Evolutionary conservation across 1,140 invertebrate genomes (phyloP).

Genomic region (Pissodes strobi): DNA sequence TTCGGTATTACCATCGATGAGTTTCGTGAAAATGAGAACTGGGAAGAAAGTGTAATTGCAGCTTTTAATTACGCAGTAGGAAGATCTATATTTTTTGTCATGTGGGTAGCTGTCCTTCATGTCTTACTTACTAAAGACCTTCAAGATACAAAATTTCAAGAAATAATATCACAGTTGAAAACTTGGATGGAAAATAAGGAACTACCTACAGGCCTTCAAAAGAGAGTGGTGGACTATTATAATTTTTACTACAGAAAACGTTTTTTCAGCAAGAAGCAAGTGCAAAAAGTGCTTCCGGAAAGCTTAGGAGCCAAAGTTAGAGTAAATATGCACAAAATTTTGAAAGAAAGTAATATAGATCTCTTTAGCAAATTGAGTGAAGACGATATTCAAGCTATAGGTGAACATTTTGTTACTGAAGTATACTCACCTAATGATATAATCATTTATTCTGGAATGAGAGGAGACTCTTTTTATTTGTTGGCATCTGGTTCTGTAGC

Average conservation of each 20-base stretch:
- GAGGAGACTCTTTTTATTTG: slow-evolving; percentile 65
- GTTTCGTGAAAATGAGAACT: not conserved
- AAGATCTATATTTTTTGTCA: not conserved
- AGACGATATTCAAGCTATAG: slow-evolving; percentile 33
- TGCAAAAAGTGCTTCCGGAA: slow-evolving; percentile 40
- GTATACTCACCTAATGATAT: slow-evolving; percentile 44
- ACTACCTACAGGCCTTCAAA: slow-evolving; percentile 33
- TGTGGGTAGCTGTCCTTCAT: slow-evolving; percentile 6
- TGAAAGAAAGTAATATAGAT: slow-evolving; percentile 43
- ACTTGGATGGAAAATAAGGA: slow-evolving; percentile 42
- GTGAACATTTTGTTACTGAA: slow-evolving; percentile 38
- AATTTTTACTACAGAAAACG: slow-evolving; percentile 39
- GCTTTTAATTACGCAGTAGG: not conserved
- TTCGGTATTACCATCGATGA: slow-evolving; percentile 8
- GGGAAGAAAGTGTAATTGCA: not conserved
- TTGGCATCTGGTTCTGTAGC: slow-evolving; percentile 61
- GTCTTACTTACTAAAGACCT: slow-evolving; percentile 23
- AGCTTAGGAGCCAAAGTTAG: slow-evolving; percentile 37
- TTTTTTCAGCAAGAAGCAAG: slow-evolving; percentile 40
- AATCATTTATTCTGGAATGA: slow-evolving; percentile 60
- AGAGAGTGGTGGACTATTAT: slow-evolving; percentile 40
- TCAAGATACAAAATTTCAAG: slow-evolving; percentile 39
- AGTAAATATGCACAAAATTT: slow-evolving; percentile 30
- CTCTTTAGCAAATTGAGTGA: slow-evolving; percentile 34
- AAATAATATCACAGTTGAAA: slow-evolving; percentile 39